Evolutionary conservation across 1,140 invertebrate genomes (phyloP), one percentile per base, ranked within the genome.

Genomic region (Oryzaephilus surinamensis): DNA sequence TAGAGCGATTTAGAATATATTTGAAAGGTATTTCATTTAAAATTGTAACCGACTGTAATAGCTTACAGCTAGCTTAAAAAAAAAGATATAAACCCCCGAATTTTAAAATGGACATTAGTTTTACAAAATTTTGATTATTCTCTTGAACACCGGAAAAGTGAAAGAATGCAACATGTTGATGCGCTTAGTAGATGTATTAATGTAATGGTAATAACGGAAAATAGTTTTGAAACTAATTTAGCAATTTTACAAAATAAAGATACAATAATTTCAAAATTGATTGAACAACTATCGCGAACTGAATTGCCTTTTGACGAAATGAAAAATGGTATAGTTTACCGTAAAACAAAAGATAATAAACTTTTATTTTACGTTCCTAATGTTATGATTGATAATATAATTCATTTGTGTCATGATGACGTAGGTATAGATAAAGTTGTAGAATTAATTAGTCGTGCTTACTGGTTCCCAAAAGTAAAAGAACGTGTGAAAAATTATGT

Each of bases 1-100:
- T 70, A 10, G 47, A 63, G 30, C 53, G 61, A 21, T 67, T 63
- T 36, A 41, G 46, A 41, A 43, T 57, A 13, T 72, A 65, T 50
- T 45, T 72, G n/a, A 47, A 61, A 21, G 60, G 60, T 17, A 60
- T 44, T 32, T 32, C 55, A 21, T 61, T 65, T 34, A 56, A 60
- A 28, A 58, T 70, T 7, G 46, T 57, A 11, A 56, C 48, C 1
- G 54, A 53, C 43, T 60, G 52, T 39, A 45, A 46, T 38, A 45
- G 38, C 20, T 48, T 57, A 37, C 52, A 35, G 26, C 21, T 48
- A 29, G 33, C 54, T 3, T 55, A 20, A 36, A 35, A 2, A 52
- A 51, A 36, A 51, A 46, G 32, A 51, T 1, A 32, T 55, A 18
- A 49, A 46, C 19, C 45, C 48, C 6, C 34, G 40, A 35, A 55